phyloP scores from a whole-genome alignment of 2,888 invertebrate species.

The Cataglyphis livida region DNA sequence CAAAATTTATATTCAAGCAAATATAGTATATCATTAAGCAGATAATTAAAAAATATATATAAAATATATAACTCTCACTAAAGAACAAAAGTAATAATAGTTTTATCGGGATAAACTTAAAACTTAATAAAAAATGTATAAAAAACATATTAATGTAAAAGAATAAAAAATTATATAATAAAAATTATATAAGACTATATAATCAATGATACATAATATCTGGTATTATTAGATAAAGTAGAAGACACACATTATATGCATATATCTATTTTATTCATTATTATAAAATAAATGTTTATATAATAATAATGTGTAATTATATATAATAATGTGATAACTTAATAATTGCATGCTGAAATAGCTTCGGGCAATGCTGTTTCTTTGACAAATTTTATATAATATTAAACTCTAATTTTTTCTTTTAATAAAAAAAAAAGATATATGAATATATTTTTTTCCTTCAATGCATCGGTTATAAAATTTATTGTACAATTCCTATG shows the following conservation, averaged over 20 bases:
- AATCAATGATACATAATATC: not conserved
- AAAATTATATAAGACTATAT: not conserved
- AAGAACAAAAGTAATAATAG: not conserved
- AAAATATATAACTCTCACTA: not conserved
- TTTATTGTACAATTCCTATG: not conserved
- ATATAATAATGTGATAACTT: not conserved
- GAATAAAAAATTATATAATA: not conserved
- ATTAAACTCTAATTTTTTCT: not conserved
- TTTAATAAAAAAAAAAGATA: not conserved
- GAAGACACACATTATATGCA: too few relatives aligned
- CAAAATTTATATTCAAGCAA: not conserved
- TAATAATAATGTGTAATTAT: not conserved
- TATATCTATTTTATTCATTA: slow-evolving; percentile 11
- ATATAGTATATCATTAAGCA: slow-evolving; percentile 4
- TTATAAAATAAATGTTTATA: not conserved
- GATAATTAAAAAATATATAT: slow-evolving; percentile 5
- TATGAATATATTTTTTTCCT: not conserved
- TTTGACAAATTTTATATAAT: not conserved
- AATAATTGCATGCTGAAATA: not conserved
- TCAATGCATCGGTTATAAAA: not conserved
- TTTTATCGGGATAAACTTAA: not conserved
- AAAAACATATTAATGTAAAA: too few relatives aligned
- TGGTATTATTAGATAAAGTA: slow-evolving; percentile 14
- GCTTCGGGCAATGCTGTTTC: not conserved
- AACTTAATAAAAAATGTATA: not conserved